Percentiles rank a stretch among this genome's conserved stretches.
Evolutionary conservation across 2,113 vertebrate species (phyloP).

Genomic region (Protobothrops flavoviridis): DNA sequence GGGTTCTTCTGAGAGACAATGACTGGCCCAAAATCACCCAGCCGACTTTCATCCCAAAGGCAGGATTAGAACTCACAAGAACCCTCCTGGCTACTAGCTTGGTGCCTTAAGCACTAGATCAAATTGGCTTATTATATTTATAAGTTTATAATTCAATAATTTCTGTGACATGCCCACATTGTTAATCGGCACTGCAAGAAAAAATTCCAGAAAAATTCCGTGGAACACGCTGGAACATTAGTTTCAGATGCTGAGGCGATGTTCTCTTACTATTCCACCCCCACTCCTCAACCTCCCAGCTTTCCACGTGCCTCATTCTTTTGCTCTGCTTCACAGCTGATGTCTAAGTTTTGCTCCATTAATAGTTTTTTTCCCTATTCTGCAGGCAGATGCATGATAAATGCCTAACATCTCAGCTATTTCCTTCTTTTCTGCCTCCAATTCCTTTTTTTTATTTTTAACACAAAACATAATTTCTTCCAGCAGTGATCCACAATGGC

Average conservation of each 20-base stretch:
- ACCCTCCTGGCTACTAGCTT: neutral
- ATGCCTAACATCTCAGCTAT: slow-evolving; percentile 39
- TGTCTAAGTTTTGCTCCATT: neutral
- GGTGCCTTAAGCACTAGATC: neutral
- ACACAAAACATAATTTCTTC: slow-evolving; percentile 36
- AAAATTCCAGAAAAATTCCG: slow-evolving; percentile 20
- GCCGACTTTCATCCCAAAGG: neutral
- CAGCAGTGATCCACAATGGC: slow-evolving; percentile 19
- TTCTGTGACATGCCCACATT: neutral
- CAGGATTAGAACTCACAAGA: neutral
- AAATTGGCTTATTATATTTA: neutral
- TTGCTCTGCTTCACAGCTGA: slow-evolving; percentile 20
- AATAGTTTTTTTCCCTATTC: slow-evolving; percentile 7
- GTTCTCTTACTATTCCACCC: neutral
- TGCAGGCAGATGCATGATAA: slow-evolving; percentile 38
- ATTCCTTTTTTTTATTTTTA: slow-evolving; percentile 35
- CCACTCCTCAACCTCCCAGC: neutral
- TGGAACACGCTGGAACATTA: slow-evolving; percentile 34
- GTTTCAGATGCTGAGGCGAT: slow-evolving; percentile 45
- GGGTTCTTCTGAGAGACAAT: neutral
- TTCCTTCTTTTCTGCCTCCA: slow-evolving; percentile 44
- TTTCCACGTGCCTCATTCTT: neutral
- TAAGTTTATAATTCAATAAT: slow-evolving; percentile 6
- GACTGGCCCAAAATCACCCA: neutral
- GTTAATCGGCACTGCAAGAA: slow-evolving; percentile 6